Base-by-base conservation (phyloP, 2,113 vertebrate genomes). In the Corythoichthys haematopterus region DNA sequence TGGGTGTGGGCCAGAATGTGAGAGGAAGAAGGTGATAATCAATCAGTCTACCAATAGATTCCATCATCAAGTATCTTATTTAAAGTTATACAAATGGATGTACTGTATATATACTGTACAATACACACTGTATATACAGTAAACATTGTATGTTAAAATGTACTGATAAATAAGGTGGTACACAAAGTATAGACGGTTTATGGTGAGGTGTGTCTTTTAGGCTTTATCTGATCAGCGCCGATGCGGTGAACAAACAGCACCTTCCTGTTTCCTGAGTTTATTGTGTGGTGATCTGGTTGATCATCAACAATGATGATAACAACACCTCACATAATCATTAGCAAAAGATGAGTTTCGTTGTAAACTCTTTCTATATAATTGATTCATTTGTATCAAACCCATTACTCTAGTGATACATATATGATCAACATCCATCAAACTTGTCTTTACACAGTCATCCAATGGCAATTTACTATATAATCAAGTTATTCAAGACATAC, bases 251-350 rank as follows among this genome's bases (percentile, higher is more conserved):
- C 70, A 81, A 78, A 80, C 1, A 1, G 15, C 15, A 1, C 9
- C 65, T 75, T 77, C 83, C 80, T 74, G 68, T 75, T 82, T 64
- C 13, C 65, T 3, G 0, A 38, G 8, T n/a, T 11, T 60, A 5
- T 47, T 16, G 16, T 37, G 59, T n/a, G 47, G 40, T n/a, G 56
- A 51, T 40, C 71, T 47, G 67, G 81, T 81, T 77, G 62, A 85
- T 87, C 69, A 85, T 87, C 53, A 66, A 81, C 80, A 58, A 50
- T n/a, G 1, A 10, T 64, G 77, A 84, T 79, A 81, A 72, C 69
- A 61, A 59, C 12, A 38, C 4, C n/a, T 1, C 0, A 0, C 1
- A 38, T 74, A 56, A 62, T 64, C 37, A 57, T 20, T 64, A 5
- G 43, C 20, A 4, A 12, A 36, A 15, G 10, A 20, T 14, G 9